Base-by-base conservation (phyloP, 1,140 invertebrate genomes). In the Drosophila nigromelanica region DNA sequence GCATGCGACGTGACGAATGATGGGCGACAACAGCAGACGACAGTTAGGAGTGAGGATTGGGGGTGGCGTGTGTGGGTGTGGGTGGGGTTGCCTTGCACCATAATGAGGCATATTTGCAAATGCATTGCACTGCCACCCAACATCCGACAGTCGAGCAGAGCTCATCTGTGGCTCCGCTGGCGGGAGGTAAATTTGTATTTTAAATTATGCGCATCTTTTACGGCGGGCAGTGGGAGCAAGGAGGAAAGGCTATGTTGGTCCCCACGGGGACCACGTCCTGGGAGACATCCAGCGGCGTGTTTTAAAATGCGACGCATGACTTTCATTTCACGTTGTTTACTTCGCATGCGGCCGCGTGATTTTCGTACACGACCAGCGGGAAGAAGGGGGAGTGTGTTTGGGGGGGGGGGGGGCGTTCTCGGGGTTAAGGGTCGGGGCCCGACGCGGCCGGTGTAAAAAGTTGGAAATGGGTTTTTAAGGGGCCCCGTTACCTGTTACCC, bases 401-500 rank as follows among this genome's bases (percentile, higher is more conserved):
- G 15, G 21, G 18, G 14, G 15, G 21, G 35, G 24, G 37, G 24
- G 40, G 71, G 18, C 1, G 47, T 33, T 24, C 30, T 24, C 42
- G 45, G 50, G 42, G 52, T 45, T 59, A 56, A 40, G 74, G 75
- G 71, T 72, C 79, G 80, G 80, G 71, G 76, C 78, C 81, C 81
- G 75, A 61, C 60, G 82, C 75, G 78, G 82, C 82, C 87, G 82
- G 82, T 86, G 82, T 87, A 78, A 86, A 86, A 82, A 87, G 82
- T 87, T 86, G 82, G 82, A 82, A 86, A 86, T 89, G 82, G 82
- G 83, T 86, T 89, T 86, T 86, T 89, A 86, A 86, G 78, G 78
- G 75, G 83, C 78, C 82, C 82, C 75, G 60, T 76, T 86, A 85
- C 81, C 81, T 86, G 81, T 80, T 86, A 87, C 67, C 82, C 50